Base-by-base conservation (phyloP, 1,140 invertebrate species). In the Cepaea nemoralis region DNA sequence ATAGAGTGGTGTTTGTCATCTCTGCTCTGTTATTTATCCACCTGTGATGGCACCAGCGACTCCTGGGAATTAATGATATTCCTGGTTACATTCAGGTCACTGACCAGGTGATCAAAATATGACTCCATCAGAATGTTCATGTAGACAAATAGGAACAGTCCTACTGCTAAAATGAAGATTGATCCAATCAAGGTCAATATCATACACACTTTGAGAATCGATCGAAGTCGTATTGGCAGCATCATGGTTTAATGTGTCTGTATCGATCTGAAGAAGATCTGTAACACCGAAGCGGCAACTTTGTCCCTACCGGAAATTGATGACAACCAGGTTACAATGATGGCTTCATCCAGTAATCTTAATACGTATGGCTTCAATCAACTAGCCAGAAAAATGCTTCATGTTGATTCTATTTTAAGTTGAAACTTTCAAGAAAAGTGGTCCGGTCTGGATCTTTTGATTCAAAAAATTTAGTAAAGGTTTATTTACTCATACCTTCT, bases 1-100 rank as follows among this genome's bases (percentile, higher is more conserved):
- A n/a, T n/a, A n/a, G n/a, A n/a, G n/a, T n/a, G n/a, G n/a, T n/a
- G n/a, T n/a, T n/a, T n/a, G n/a, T n/a, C n/a, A n/a, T n/a, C n/a
- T n/a, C n/a, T n/a, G n/a, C n/a, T n/a, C n/a, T n/a, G n/a, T n/a
- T n/a, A n/a, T n/a, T n/a, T n/a, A n/a, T n/a, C n/a, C n/a, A 70
- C 33, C n/a, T 70, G 31, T 12, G 8, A 33, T 33, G 67, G 16
- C 6, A 16, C n/a, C 14, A 35, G 31, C 33, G 67, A 70, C n/a
- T 37, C 33, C 8, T 37, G n/a, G 14, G 14, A 40, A 33, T 33
- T 37, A 24, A 37, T 70, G 33, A 40, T 19, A 10, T 10, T 6
- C 67, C n/a, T 70, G 67, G 67, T 70, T 70, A 33, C 35, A 33
- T 70, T 70, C 39, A 33, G 14, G 16, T 70, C 31, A 8, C n/a